phyloP scores from a whole-genome alignment of 2,113 vertebrate genomes.

The Rhinoderma darwinii region DNA sequence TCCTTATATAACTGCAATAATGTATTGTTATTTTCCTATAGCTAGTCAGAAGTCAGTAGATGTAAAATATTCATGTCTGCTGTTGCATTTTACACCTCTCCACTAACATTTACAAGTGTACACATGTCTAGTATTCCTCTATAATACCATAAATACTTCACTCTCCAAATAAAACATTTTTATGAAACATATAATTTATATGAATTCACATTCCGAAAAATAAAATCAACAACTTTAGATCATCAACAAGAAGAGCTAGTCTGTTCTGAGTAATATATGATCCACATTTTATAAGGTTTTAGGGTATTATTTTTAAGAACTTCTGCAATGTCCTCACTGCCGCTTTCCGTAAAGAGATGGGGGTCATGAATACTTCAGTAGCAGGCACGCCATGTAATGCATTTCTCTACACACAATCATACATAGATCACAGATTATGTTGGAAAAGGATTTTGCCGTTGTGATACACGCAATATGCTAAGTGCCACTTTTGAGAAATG shows the following conservation, averaged over 20 bases:
- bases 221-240: background rate
- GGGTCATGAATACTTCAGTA: conserved; percentile 45
- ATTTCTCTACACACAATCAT: background rate
- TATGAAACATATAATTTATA: conserved; percentile 7
- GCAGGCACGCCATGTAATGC: background rate
- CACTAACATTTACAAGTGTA: background rate
- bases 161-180: background rate
- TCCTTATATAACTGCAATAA: background rate
- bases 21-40: background rate
- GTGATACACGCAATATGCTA: background rate
- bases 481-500: background rate
- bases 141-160: background rate
- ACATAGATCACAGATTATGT: conserved; percentile 10
- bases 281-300: background rate
- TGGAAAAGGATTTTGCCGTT: background rate
- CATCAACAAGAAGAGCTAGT: background rate
- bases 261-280: background rate
- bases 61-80: background rate
- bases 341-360: background rate
- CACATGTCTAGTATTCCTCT: background rate
- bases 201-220: background rate
- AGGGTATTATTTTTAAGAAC: conserved; percentile 6
- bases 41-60: background rate
- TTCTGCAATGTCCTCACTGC: background rate
- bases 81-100: background rate